These are phyloP conservation scores for Timema cristinae DNA, from an alignment of 2,888 invertebrate genomes.

Conservation along the genomic window DNA sequence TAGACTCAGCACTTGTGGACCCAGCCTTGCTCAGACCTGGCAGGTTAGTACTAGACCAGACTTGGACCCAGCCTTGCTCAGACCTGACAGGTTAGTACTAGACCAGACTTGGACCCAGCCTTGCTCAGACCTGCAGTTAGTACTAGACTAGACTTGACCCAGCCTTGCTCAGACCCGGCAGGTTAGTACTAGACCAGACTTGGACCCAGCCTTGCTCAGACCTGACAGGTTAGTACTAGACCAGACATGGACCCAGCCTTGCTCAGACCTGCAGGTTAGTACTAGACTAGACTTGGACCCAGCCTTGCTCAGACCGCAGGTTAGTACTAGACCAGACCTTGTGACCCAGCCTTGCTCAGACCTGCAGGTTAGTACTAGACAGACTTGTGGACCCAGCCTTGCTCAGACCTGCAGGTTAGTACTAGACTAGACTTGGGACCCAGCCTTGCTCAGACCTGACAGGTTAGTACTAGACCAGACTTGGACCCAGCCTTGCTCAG, in stretches of 20 bases:
- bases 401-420: constrained; percentile 72
- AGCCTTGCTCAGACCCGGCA: constrained; percentile 87
- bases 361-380: constrained; percentile 72
- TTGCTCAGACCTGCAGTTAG: constrained; percentile 76
- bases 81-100: constrained; percentile 75
- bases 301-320: constrained; percentile 85
- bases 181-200: constrained; percentile 74
- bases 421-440: constrained; percentile 92
- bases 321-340: constrained; percentile 77
- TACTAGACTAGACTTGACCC: constrained; percentile 90
- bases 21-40: constrained; percentile 91
- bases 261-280: constrained; percentile 72
- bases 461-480: constrained; percentile 75
- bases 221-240: constrained; percentile 75
- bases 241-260: constrained; percentile 95
- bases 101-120: constrained; percentile 92
- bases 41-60: constrained; percentile 74
- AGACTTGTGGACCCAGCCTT: constrained; percentile 92
- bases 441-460: constrained; percentile 88
- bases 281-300: constrained; percentile 91
- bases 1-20: too few species aligned
- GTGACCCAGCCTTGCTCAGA: constrained; percentile 85
- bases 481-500: constrained; percentile 86
- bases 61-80: constrained; percentile 82
- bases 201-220: constrained; percentile 85